Evolutionary conservation across 2,797 vertebrate species (phyloP), one percentile per base, ranked within the genome.

Genomic region (Sternotherus odoratus): DNA sequence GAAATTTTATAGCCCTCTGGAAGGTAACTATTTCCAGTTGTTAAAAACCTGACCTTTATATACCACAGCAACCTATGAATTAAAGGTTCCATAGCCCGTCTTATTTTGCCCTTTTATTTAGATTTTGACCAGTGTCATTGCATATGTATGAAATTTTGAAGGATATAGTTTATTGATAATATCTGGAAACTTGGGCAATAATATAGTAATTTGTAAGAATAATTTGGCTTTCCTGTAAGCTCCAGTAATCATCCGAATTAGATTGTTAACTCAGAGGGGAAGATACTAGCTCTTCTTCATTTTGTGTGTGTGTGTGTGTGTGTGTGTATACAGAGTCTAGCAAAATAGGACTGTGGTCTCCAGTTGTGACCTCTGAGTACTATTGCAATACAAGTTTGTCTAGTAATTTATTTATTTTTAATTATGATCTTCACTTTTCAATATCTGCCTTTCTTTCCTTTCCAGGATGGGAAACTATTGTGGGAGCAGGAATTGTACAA

Each of bases 401-500:
- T 57, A 66, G 86, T 49, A 23, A 72, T 6, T 60, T 46, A 9
- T 46, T 8, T 16, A n/a, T 63, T 63, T 63, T 63, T 63, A 17
- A 51, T 49, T 49, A 49, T 4, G 12, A 66, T 72, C 74, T 57
- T n/a, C 28, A 12, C 87, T 88, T 85, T 74, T 50, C 1, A 60
- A n/a, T 91, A 21, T 54, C 9, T 77, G 49, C 46, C 82, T 82
- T 36, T 89, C 95, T 86, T 93, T 96, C 93, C 86, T 95, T 95
- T 97, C 80, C 98, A 99, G 99, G 99, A 99, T 97, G 99, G 99
- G 77, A 99, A 98, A 97, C 98, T 98, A 95, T 98, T 99, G 97
- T 99, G 99, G 96, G 99, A 99, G 94, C 99, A 99, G 97, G 99
- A 99, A 94, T 98, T 99, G 88, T 99, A 99, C 98, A 99, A 99